Percentiles rank a stretch among this genome's conserved stretches.
phyloP scores from a whole-genome alignment of 2,797 vertebrate genomes.

The Momotus momota region DNA sequence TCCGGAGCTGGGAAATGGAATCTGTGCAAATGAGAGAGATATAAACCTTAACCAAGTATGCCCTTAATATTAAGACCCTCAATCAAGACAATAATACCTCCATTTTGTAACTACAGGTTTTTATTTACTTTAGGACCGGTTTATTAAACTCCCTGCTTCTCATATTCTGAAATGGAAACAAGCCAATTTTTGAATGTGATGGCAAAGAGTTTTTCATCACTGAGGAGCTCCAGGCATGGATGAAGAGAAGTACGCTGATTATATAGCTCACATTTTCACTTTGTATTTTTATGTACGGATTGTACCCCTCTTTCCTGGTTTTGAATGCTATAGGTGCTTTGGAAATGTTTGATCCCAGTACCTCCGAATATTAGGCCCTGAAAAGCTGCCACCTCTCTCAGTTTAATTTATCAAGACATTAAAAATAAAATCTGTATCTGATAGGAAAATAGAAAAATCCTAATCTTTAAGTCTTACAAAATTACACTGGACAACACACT shows the following conservation, averaged over 20 bases:
- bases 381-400: neutral
- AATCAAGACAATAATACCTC: conserved; percentile 5
- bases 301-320: neutral
- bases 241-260: neutral
- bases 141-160: neutral
- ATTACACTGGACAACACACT: neutral
- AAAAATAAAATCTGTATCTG: neutral
- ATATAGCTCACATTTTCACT: neutral
- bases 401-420: neutral
- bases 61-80: conserved; percentile 32
- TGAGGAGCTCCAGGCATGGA: neutral
- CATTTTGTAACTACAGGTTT: neutral
- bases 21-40: conserved; percentile 41
- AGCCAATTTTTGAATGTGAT: neutral
- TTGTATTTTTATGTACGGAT: neutral
- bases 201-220: neutral
- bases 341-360: neutral
- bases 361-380: neutral
- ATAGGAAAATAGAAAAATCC: neutral
- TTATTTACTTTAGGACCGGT: neutral
- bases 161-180: neutral
- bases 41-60: conserved; percentile 53
- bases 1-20: conserved; percentile 56
- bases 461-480: neutral
- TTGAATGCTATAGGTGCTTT: neutral